These are phyloP conservation scores for Seriola rivoliana DNA, from an alignment of 2,113 vertebrate genomes.

Conservation along the genomic window DNA sequence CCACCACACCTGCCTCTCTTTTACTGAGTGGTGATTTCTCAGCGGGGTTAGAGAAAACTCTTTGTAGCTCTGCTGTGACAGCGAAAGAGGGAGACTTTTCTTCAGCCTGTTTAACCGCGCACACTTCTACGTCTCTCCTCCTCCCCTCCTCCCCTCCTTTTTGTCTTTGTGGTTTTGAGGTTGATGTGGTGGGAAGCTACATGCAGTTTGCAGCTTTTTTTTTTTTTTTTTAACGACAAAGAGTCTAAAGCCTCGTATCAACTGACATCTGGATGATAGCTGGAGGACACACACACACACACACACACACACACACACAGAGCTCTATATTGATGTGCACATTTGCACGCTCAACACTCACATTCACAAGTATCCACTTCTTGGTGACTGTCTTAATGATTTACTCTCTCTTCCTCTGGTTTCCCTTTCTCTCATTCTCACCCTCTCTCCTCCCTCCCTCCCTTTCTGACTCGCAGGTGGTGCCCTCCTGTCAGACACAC, in stretches of 20 bases:
- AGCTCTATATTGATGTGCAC: not conserved
- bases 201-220: not conserved
- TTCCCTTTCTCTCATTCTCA: constrained; percentile 16
- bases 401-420: constrained; percentile 48
- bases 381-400: constrained; percentile 43
- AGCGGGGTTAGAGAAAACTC: constrained; percentile 5
- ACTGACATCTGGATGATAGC: constrained; percentile 14
- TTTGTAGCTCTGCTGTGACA: constrained; percentile 33
- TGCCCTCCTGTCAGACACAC: constrained; percentile 61
- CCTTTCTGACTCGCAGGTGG: constrained; percentile 78
- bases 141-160: not conserved
- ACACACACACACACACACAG: too few relatives aligned
- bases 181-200: constrained; percentile 35
- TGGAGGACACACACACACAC: not conserved
- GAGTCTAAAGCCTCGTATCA: constrained; percentile 9
- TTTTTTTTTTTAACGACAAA: constrained; percentile 20
- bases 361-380: not conserved
- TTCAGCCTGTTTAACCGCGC: constrained; percentile 20
- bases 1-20: constrained; percentile 32
- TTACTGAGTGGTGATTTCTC: constrained; percentile 37
- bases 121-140: not conserved
- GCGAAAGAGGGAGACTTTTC: constrained; percentile 15
- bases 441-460: constrained; percentile 10
- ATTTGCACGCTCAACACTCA: not conserved
- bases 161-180: constrained; percentile 27